phyloP scores from a whole-genome alignment of 2,888 invertebrate species.

The Spisula subtruncata region DNA sequence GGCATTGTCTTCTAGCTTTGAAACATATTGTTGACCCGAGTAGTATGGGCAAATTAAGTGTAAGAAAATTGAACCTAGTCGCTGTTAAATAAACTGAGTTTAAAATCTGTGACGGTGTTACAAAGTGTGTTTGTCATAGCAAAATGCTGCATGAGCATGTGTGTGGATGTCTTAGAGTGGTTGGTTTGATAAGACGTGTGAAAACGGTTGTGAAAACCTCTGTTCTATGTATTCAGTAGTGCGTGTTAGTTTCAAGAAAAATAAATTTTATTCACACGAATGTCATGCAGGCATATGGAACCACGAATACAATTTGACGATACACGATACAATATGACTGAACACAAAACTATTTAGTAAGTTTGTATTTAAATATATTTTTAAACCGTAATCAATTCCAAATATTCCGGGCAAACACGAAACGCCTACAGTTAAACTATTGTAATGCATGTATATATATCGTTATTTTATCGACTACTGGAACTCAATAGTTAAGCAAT shows the following conservation, averaged over 20 bases:
- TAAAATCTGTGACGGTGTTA: too few relatives aligned
- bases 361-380: too few relatives aligned
- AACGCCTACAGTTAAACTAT: too few relatives aligned
- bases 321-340: background rate
- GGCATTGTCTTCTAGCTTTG: too few relatives aligned
- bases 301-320: background rate
- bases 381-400: background rate
- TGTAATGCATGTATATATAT: too few relatives aligned
- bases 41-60: too few relatives aligned
- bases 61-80: too few relatives aligned
- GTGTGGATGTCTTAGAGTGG: background rate
- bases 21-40: too few relatives aligned
- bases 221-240: background rate
- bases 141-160: background rate
- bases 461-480: too few relatives aligned
- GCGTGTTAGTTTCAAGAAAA: background rate
- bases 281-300: background rate
- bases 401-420: too few relatives aligned
- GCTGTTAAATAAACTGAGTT: too few relatives aligned
- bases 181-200: background rate
- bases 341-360: background rate
- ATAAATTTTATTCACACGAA: conserved; percentile 21
- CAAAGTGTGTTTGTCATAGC: background rate
- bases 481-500: too few relatives aligned
- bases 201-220: background rate